Percentiles rank a stretch among this genome's conserved stretches.
Evolutionary conservation across 2,888 invertebrate genomes (phyloP).

Genomic region (Amblyteles armatorius): DNA sequence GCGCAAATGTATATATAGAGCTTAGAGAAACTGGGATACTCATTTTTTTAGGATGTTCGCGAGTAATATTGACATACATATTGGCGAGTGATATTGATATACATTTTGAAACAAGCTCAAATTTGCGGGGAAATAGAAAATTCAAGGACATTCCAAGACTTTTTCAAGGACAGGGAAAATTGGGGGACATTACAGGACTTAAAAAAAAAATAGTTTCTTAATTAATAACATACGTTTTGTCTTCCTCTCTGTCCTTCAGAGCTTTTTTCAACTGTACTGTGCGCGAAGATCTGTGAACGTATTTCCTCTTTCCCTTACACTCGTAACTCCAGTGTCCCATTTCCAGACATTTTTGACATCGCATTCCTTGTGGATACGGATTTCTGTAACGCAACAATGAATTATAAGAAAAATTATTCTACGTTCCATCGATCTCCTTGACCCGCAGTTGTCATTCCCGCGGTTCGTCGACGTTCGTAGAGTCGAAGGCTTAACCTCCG

Average conservation of each 20-base stretch:
- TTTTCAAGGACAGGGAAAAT: too few relatives aligned
- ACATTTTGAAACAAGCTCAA: too few relatives aligned
- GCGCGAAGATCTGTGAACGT: conserved; percentile 93
- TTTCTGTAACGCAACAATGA: conserved; percentile 71
- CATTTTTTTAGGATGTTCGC: too few relatives aligned
- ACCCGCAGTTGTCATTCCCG: background rate
- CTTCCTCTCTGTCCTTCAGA: conserved; percentile 86
- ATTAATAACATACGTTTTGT: conserved; percentile 72
- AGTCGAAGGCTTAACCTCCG: background rate
- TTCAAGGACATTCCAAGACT: too few relatives aligned
- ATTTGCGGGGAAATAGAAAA: too few relatives aligned
- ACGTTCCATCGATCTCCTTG: background rate
- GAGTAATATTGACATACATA: too few relatives aligned
- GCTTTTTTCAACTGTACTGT: conserved; percentile 92
- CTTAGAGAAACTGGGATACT: too few relatives aligned
- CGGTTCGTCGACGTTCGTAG: background rate
- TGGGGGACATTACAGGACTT: too few relatives aligned
- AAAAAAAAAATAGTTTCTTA: too few relatives aligned
- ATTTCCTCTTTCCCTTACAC: conserved; percentile 96
- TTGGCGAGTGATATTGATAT: too few relatives aligned
- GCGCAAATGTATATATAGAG: too few relatives aligned
- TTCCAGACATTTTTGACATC: conserved; percentile 97
- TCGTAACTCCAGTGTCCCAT: conserved; percentile 98
- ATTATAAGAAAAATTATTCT: conserved; percentile 8
- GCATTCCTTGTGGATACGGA: conserved; percentile 90